These are phyloP conservation scores for Chinchilla lanigera DNA, from an alignment of 2,113 vertebrate species.

Conservation along the genomic window DNA sequence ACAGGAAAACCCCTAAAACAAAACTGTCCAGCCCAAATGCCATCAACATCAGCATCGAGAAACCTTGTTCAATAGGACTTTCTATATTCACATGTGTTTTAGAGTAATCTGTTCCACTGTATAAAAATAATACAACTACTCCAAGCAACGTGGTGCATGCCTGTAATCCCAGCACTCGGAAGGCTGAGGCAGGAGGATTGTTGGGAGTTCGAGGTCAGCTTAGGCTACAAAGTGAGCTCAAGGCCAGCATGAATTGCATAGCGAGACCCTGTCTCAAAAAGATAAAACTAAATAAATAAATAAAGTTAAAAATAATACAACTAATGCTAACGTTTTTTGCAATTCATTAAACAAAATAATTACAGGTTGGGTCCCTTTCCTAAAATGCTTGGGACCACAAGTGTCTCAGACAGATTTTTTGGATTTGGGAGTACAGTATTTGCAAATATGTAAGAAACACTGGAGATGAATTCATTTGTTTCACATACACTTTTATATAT, in stretches of 20 bases:
- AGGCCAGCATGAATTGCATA: too few species aligned
- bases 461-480: not conserved
- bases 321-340: not conserved
- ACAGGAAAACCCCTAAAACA: not conserved
- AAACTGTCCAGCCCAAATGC: not conserved
- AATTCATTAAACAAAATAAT: not conserved
- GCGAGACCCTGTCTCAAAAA: too few species aligned
- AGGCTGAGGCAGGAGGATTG: too few species aligned
- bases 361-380: not conserved
- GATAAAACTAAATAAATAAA: too few species aligned
- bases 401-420: not conserved
- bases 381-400: not conserved
- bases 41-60: not conserved
- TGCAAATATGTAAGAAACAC: not conserved
- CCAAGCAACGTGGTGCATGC: too few species aligned
- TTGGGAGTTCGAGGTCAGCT: too few species aligned
- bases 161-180: too few species aligned
- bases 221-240: too few species aligned
- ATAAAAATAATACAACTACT: conserved; percentile 31
- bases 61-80: not conserved
- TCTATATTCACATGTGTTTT: not conserved
- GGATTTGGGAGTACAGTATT: not conserved
- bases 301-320: conserved; percentile 34
- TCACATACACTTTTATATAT: not conserved
- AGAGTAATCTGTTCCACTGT: not conserved